A percentile compares a stretch with the other conserved stretches of the same genome.
These are phyloP conservation scores for Aleiodes testaceus DNA, from an alignment of 2,888 invertebrate genomes.

Conservation along the genomic window DNA sequence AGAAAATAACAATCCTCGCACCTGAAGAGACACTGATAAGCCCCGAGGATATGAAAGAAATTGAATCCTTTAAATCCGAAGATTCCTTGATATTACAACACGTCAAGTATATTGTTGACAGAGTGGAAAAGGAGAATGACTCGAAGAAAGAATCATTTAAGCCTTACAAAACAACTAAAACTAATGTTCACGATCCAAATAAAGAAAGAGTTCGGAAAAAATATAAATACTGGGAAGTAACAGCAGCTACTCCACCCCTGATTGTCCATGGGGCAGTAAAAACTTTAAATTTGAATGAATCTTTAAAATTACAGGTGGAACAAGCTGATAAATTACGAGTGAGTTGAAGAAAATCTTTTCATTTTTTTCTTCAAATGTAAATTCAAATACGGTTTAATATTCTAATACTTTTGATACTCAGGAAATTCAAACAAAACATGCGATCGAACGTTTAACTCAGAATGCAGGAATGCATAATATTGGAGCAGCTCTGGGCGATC, in stretches of 20 bases:
- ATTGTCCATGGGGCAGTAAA: constrained; percentile 76
- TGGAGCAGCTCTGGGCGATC: constrained; percentile 69
- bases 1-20: constrained; percentile 73
- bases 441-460: constrained; percentile 75
- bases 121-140: constrained; percentile 67
- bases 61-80: constrained; percentile 62
- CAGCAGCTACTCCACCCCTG: constrained; percentile 79
- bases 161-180: constrained; percentile 77
- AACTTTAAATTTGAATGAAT: constrained; percentile 75
- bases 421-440: constrained; percentile 76
- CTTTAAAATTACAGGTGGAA: constrained; percentile 76
- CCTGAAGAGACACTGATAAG: constrained; percentile 75
- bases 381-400: background rate
- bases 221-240: constrained; percentile 77
- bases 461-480: constrained; percentile 72
- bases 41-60: constrained; percentile 74
- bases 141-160: constrained; percentile 73
- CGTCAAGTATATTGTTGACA: constrained; percentile 75
- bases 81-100: constrained; percentile 69
- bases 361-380: constrained; percentile 68
- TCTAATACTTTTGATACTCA: constrained; percentile 53
- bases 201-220: constrained; percentile 75
- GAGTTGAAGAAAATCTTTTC: background rate
- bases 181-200: constrained; percentile 75
- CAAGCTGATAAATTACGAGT: constrained; percentile 71